Conservation (phyloP, 1,140 invertebrate genomes). For the Coenobita brevimanus region DNA sequence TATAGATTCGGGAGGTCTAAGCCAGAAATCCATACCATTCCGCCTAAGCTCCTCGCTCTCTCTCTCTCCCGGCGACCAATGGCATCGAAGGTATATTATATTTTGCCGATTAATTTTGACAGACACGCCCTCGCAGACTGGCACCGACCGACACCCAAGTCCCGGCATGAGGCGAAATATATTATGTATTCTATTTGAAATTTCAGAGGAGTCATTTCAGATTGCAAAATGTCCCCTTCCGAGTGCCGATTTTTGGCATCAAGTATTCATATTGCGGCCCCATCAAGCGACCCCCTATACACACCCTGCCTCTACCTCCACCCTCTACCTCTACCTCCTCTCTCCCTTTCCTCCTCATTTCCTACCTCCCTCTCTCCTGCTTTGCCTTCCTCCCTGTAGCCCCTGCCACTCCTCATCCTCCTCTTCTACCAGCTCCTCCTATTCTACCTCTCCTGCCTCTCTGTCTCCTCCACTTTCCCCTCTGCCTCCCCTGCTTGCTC, state of each 20-base stretch:
- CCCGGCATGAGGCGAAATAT: slow-evolving; percentile 1
- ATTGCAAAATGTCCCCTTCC: slow-evolving; percentile 49
- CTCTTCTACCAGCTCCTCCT: no score
- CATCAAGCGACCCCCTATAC: neutral
- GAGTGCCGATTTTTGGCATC: slow-evolving; percentile 46
- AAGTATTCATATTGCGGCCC: slow-evolving; percentile 44
- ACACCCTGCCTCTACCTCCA: neutral
- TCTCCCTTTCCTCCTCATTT: neutral
- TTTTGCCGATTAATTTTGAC: slow-evolving; percentile 43
- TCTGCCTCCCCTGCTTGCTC: no score
- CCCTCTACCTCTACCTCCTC: neutral
- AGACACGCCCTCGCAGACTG: slow-evolving; percentile 6
- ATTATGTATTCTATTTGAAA: slow-evolving; percentile 50
- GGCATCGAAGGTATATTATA: neutral
- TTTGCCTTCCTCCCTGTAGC: no score
- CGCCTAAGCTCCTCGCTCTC: no score
- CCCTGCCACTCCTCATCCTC: no score
- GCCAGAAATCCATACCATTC: no score
- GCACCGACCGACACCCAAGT: slow-evolving; percentile 14
- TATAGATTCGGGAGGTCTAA: no score
- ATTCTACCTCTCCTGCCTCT: no score
- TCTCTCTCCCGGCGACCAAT: neutral
- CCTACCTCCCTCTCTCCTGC: neutral
- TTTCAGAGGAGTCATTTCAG: slow-evolving; percentile 50
- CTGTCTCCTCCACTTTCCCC: no score